Base-by-base conservation (phyloP, 2,113 vertebrate genomes). In the Thryonomys swinderianus region DNA sequence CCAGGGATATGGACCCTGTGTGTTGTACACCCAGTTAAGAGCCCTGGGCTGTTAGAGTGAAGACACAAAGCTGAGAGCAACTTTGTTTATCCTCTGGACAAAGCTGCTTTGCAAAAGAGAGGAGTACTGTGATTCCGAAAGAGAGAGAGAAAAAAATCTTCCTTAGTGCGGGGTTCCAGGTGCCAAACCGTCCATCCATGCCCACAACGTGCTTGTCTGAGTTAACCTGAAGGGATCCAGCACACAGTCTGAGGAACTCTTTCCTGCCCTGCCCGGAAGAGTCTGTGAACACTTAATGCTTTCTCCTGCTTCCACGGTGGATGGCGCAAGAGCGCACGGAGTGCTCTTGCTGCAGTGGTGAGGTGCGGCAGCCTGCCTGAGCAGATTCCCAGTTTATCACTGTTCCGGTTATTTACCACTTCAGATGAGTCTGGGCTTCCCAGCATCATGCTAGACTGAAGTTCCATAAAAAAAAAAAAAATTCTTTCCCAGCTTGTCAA, bases 381-480 rank as follows among this genome's bases (percentile, higher is more conserved):
- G 87, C 64, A 51, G 62, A 83, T 79, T 85, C 78, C 74, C 85
- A 94, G 85, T 0, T 0, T 51, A 13, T 34, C 93, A 25, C 82
- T 55, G 57, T 16, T 90, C 80, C 93, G 94, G 94, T 90, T 95
- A 94, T 93, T 96, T 97, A 82, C 66, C 86, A 32, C 57, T 76
- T 83, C 73, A 94, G 67, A 91, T 85, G 78, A 86, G 37, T 53
- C 93, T 45, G 37, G 95, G 42, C 89, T 96, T 94, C 93, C 96
- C 71, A 94, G 32, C 42, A 13, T 82, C 71, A 85, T 57, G 69
- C 66, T 88, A 85, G 64, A 95, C 85, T 92, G 57, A 81, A 90
- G 95, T 96, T 97, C 88, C 92, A 96, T 95, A 85, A 86, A 73
- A 69, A 92, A 81, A 51, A n/a, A 66, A 90, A 32, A 67, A 51